Evolutionary conservation across 2,888 invertebrate genomes (phyloP).

Genomic region (Noctua pronuba): DNA sequence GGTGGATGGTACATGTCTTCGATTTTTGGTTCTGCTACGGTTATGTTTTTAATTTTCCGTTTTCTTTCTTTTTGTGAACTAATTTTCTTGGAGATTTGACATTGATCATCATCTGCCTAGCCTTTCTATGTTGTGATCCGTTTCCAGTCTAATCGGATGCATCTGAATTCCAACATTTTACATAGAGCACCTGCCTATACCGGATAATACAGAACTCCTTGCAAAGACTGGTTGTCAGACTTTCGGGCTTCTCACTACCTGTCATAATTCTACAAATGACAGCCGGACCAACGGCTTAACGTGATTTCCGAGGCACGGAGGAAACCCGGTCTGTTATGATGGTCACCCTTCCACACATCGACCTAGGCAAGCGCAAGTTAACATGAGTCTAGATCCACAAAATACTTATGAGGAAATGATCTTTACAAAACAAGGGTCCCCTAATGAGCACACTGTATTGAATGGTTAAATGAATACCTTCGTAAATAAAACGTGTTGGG

Average conservation of each 20-base stretch:
- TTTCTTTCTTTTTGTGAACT: neutral
- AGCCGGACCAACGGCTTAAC: too few species aligned
- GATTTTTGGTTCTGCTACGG: neutral
- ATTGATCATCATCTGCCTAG: neutral
- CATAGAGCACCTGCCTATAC: too few species aligned
- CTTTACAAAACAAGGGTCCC: neutral
- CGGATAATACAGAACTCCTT: too few species aligned
- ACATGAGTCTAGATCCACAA: neutral
- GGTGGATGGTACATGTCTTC: neutral
- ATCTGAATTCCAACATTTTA: too few species aligned
- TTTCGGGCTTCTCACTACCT: too few species aligned
- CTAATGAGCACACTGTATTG: neutral
- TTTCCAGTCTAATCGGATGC: too few species aligned
- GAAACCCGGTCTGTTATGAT: too few species aligned
- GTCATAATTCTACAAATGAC: too few species aligned
- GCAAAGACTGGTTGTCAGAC: too few species aligned
- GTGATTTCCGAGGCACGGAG: too few species aligned
- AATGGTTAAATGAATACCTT: neutral
- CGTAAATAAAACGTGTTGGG: slow-evolving; percentile 37
- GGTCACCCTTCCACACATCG: neutral
- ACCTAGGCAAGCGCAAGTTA: neutral
- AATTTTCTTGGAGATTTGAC: neutral
- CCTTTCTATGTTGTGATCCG: neutral
- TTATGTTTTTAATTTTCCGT: too few species aligned
- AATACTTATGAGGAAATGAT: neutral